These are phyloP conservation scores for Isoperla grammatica DNA, from an alignment of 2,888 invertebrate species.

Conservation along the genomic window DNA sequence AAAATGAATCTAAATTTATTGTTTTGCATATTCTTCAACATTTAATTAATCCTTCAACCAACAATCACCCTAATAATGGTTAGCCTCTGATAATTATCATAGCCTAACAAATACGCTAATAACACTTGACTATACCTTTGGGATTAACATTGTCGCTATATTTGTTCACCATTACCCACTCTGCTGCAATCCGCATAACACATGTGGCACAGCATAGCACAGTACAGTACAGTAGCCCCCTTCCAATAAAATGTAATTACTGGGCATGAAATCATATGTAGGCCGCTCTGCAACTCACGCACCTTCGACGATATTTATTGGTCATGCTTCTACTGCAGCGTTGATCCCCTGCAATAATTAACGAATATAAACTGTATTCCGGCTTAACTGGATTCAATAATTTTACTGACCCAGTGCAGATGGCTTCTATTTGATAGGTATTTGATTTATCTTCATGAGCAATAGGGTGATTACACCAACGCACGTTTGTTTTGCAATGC, in stretches of 20 bases:
- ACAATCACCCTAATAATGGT: too few species aligned
- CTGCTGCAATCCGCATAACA: neutral
- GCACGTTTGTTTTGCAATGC: too few species aligned
- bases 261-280: neutral
- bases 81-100: too few species aligned
- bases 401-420: constrained; percentile 12
- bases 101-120: too few species aligned
- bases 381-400: constrained; percentile 17
- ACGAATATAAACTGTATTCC: constrained; percentile 4
- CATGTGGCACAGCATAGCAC: neutral
- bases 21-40: too few species aligned
- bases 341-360: constrained; percentile 10
- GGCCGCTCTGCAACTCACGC: too few species aligned
- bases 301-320: neutral
- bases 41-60: too few species aligned
- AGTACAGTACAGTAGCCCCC: too few species aligned
- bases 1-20: too few species aligned
- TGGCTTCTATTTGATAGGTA: neutral
- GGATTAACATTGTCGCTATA: too few species aligned
- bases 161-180: neutral
- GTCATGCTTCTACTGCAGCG: neutral
- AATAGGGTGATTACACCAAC: neutral
- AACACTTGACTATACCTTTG: too few species aligned
- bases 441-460: neutral
- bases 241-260: neutral